phyloP scores from a whole-genome alignment of 30 jellyfish, hydroid and myxozoan species.

The Sanderia malayensis region DNA sequence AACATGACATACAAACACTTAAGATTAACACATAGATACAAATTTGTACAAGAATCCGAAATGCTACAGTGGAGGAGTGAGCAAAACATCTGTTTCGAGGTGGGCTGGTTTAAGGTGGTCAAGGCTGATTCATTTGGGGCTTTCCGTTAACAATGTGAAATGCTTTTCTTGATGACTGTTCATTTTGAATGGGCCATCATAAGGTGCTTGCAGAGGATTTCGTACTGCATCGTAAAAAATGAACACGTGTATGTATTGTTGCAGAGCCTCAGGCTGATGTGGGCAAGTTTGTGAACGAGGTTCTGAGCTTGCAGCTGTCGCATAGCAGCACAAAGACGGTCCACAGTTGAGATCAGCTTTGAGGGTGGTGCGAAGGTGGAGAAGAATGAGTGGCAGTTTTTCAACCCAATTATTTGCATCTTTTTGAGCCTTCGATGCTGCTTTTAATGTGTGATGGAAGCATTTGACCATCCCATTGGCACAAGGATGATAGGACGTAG shows the following conservation, averaged over 20 bases:
- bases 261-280: not conserved
- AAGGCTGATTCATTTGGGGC: not conserved
- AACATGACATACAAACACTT: too few relatives aligned
- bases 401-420: conserved; percentile 40
- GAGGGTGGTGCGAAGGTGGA: conserved; percentile 30
- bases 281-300: not conserved
- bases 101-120: not conserved
- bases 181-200: not conserved
- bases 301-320: not conserved
- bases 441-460: conserved; percentile 19
- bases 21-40: too few relatives aligned
- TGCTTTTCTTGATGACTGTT: not conserved
- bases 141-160: not conserved
- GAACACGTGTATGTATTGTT: not conserved
- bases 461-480: conserved; percentile 63
- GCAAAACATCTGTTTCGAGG: not conserved
- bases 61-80: too few relatives aligned
- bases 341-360: conserved; percentile 27
- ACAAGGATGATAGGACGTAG: conserved; percentile 56
- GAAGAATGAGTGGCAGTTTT: conserved; percentile 43
- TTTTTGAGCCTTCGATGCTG: conserved; percentile 19
- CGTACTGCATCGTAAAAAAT: not conserved
- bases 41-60: too few relatives aligned
- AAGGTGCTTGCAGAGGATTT: not conserved
- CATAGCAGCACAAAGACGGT: not conserved